A percentile compares a stretch with the other conserved stretches of the same genome.
Evolutionary conservation across 2,888 invertebrate genomes (phyloP).

Genomic region (Pycnomerus fuliginosus): DNA sequence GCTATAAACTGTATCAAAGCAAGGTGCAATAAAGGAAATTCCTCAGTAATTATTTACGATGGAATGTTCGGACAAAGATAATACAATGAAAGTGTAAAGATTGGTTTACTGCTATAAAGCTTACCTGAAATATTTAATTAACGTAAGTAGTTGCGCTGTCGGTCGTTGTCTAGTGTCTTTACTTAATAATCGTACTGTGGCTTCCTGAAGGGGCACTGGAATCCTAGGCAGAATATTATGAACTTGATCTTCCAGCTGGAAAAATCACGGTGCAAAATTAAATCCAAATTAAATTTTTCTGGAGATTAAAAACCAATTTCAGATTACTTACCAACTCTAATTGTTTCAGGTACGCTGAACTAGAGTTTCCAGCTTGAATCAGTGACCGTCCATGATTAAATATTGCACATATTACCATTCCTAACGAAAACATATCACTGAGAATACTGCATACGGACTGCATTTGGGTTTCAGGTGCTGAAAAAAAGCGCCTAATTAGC

Average conservation of each 20-base stretch:
- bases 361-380: constrained; percentile 88
- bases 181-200: constrained; percentile 77
- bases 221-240: constrained; percentile 75
- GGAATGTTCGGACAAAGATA: too few species aligned
- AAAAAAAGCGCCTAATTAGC: constrained; percentile 30
- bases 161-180: constrained; percentile 85
- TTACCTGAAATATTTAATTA: constrained; percentile 90
- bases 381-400: constrained; percentile 89
- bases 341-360: constrained; percentile 86
- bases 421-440: constrained; percentile 96
- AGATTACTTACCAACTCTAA: constrained; percentile 83
- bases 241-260: constrained; percentile 81
- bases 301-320: neutral
- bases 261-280: constrained; percentile 26
- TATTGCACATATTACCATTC: constrained; percentile 89
- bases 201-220: constrained; percentile 85
- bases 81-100: too few species aligned
- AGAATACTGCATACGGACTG: constrained; percentile 79
- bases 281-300: constrained; percentile 5
- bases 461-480: constrained; percentile 92
- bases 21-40: too few species aligned
- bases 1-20: too few species aligned
- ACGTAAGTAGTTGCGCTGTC: constrained; percentile 84
- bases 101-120: too few species aligned
- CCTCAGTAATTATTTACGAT: too few species aligned